Percentiles rank a stretch among this genome's conserved stretches.
Evolutionary conservation across 2,888 invertebrate genomes (phyloP).

Genomic region (Epiblema foenella): DNA sequence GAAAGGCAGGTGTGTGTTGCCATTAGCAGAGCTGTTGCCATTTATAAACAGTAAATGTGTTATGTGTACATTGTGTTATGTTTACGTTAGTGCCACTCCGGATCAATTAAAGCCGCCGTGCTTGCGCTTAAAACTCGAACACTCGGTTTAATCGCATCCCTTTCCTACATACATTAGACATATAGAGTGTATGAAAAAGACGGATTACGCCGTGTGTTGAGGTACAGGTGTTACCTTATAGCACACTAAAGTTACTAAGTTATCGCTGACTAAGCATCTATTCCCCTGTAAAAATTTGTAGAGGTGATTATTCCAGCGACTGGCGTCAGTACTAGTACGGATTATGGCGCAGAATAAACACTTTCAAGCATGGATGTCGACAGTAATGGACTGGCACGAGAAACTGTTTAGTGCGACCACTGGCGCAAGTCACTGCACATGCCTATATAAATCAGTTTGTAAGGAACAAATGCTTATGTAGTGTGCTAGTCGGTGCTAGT

Average conservation of each 20-base stretch:
- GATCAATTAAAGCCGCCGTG: constrained; percentile 36
- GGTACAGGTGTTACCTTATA: constrained; percentile 18
- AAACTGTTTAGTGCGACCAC: neutral
- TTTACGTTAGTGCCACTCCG: constrained; percentile 29
- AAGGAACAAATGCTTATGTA: constrained; percentile 47
- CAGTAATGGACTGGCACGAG: neutral
- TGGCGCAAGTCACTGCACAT: neutral
- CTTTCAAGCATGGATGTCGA: neutral
- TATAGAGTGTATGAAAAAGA: constrained; percentile 8
- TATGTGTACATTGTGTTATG: constrained; percentile 17
- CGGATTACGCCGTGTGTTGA: neutral
- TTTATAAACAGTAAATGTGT: constrained; percentile 34
- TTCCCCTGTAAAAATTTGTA: neutral
- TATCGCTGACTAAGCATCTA: constrained; percentile 1
- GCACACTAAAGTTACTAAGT: constrained; percentile 23
- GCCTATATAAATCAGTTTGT: constrained; percentile 7
- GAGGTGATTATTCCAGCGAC: neutral
- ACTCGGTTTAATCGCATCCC: constrained; percentile 9
- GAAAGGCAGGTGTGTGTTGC: constrained; percentile 22
- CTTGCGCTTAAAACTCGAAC: constrained; percentile 16
- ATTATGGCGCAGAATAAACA: neutral
- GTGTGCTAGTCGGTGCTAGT: constrained; percentile 26
- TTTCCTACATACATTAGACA: neutral
- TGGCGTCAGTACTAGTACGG: neutral
- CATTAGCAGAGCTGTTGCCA: constrained; percentile 26